These are phyloP conservation scores for Erethizon dorsatum DNA, from an alignment of 2,797 vertebrate species.

Conservation along the genomic window DNA sequence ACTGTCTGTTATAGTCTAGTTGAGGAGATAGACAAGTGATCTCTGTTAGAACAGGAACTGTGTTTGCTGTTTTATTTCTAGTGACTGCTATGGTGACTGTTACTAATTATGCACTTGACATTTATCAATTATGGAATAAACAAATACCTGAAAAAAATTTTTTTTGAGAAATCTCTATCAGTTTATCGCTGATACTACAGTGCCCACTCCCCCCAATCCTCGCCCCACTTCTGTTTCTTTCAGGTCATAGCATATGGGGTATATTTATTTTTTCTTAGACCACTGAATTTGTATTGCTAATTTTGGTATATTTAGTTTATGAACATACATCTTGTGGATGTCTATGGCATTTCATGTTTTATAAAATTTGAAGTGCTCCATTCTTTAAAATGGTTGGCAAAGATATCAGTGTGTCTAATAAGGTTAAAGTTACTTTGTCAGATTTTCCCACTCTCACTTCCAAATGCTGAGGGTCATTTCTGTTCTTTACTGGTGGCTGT, in stretches of 20 bases:
- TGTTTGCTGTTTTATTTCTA: constrained; percentile 13
- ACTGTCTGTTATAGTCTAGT: neutral
- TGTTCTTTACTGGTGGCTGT: neutral
- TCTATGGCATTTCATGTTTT: neutral
- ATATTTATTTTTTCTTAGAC: constrained; percentile 48
- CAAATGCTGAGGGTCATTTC: neutral
- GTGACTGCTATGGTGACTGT: neutral
- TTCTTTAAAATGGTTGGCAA: constrained; percentile 1
- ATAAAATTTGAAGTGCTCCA: constrained; percentile 27
- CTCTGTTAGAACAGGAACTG: neutral
- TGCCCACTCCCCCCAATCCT: neutral
- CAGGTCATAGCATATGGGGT: neutral
- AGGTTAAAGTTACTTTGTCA: neutral
- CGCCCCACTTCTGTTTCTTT: neutral
- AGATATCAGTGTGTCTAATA: neutral
- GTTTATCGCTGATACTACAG: neutral
- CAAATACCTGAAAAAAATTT: neutral
- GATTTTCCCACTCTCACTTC: neutral
- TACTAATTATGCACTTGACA: neutral
- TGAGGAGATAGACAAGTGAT: neutral
- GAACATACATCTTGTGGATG: neutral
- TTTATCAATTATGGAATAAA: constrained; percentile 19
- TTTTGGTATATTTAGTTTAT: constrained; percentile 35
- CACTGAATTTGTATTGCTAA: constrained; percentile 5
- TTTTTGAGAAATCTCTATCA: constrained; percentile 28